Conservation (phyloP, 2,888 invertebrate species). For the Xanthia icteritia region DNA sequence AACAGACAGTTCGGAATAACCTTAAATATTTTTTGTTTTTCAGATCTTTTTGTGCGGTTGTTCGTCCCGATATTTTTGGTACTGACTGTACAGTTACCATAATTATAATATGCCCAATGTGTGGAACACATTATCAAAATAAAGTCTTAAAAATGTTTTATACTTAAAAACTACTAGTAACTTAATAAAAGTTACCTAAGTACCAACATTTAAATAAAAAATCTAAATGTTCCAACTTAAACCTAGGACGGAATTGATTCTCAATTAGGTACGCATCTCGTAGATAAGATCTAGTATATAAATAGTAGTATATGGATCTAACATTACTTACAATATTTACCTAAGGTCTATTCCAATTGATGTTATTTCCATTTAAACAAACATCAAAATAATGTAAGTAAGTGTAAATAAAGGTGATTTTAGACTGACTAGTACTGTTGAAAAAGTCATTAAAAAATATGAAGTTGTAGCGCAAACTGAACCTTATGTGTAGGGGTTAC, state of each 20-base stretch:
- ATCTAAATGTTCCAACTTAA: not conserved
- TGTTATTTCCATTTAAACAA: too few relatives aligned
- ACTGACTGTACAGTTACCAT: not conserved
- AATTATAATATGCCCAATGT: not conserved
- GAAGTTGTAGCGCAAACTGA: too few relatives aligned
- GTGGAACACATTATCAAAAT: not conserved
- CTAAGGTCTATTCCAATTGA: too few relatives aligned
- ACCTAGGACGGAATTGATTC: constrained; percentile 9
- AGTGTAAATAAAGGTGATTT: too few relatives aligned
- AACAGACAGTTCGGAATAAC: not conserved
- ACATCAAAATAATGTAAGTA: too few relatives aligned
- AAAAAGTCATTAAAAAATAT: too few relatives aligned
- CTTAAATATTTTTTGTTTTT: not conserved
- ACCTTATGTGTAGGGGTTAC: too few relatives aligned
- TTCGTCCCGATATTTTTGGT: not conserved
- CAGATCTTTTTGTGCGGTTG: not conserved
- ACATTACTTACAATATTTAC: not conserved
- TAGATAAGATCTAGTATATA: too few relatives aligned
- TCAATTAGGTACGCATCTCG: not conserved
- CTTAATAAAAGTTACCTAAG: not conserved
- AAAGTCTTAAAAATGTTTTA: not conserved
- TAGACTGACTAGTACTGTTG: too few relatives aligned
- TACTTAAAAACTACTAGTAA: not conserved
- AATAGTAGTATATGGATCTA: not conserved
- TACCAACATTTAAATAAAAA: not conserved